Evolutionary conservation across 2,113 vertebrate species (phyloP).

Genomic region (Anseranas semipalmata): DNA sequence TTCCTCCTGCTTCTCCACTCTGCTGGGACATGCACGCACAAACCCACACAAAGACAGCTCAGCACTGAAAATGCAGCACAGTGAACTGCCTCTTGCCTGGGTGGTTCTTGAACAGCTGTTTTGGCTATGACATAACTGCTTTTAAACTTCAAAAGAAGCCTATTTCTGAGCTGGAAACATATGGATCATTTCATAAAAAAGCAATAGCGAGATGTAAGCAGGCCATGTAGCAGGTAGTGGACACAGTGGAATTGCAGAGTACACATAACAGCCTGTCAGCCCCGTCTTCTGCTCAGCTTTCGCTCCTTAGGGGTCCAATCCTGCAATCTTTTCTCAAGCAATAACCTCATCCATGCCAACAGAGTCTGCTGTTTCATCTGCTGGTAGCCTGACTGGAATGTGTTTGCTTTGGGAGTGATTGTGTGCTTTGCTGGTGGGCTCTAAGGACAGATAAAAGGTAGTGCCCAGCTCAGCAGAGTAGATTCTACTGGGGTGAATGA

Average conservation of each 20-base stretch:
- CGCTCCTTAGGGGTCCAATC: not conserved
- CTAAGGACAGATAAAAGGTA: slow-evolving; percentile 11
- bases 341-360: slow-evolving; percentile 37
- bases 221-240: not conserved
- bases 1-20: not conserved
- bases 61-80: not conserved
- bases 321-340: not conserved
- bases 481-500: not conserved
- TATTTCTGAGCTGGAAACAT: slow-evolving; percentile 65
- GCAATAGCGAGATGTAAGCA: not conserved
- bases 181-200: slow-evolving; percentile 38
- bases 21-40: not conserved
- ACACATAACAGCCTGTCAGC: not conserved
- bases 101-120: not conserved
- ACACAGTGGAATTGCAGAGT: not conserved
- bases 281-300: not conserved
- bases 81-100: not conserved
- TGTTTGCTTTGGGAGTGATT: slow-evolving; percentile 33
- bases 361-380: slow-evolving; percentile 44
- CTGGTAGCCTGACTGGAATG: slow-evolving; percentile 26
- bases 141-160: slow-evolving; percentile 67
- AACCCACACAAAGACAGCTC: not conserved
- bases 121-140: slow-evolving; percentile 27
- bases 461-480: not conserved
- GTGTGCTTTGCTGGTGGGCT: slow-evolving; percentile 18